phyloP scores from a whole-genome alignment of 2,797 vertebrate species.

The Mormyrops attenuatus region DNA sequence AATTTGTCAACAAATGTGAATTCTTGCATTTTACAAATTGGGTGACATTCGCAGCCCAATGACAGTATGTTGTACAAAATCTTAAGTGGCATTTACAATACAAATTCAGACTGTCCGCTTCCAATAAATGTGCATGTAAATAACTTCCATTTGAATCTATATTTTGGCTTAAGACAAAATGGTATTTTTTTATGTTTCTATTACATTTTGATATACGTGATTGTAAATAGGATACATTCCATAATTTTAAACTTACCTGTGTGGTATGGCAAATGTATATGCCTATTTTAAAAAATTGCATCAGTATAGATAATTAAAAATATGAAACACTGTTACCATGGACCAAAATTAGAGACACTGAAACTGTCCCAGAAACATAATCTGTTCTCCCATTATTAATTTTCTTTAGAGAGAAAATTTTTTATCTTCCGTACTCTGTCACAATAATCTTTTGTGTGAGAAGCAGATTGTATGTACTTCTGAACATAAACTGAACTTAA shows the following conservation, averaged over 20 bases:
- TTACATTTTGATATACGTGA: not conserved
- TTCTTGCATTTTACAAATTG: not conserved
- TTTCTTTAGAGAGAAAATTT: not conserved
- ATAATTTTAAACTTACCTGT: not conserved
- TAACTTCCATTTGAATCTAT: not conserved
- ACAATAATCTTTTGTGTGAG: conserved; percentile 1
- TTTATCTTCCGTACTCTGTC: not conserved
- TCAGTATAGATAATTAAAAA: not conserved
- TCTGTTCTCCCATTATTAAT: not conserved
- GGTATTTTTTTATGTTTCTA: not conserved
- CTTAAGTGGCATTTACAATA: not conserved
- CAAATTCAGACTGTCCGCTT: not conserved
- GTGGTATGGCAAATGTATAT: not conserved
- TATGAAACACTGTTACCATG: not conserved
- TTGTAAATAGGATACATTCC: not conserved
- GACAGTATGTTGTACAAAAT: not conserved
- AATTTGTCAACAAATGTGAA: not conserved
- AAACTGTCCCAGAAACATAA: not conserved
- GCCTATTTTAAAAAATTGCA: not conserved
- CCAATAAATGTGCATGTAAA: not conserved
- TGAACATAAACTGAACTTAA: not conserved
- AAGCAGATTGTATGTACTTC: not conserved
- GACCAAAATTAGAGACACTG: not conserved
- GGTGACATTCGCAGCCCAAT: not conserved
- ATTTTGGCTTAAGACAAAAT: not conserved